A percentile compares a stretch with the other conserved stretches of the same genome.
Conservation (phyloP, 2,113 vertebrate genomes). For the Mastomys coucha region DNA sequence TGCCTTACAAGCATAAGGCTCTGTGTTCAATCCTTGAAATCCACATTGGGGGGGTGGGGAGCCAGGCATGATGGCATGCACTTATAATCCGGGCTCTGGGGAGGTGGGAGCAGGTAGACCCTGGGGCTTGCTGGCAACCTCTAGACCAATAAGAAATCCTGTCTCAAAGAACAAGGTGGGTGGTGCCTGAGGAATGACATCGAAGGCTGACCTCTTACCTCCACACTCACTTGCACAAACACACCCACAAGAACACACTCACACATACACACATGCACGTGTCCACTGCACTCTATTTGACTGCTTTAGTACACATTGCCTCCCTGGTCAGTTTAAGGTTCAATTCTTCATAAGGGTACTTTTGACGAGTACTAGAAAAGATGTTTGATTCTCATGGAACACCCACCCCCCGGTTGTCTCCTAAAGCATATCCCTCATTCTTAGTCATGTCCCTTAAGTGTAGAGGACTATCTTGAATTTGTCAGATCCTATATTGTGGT, state of each 20-base stretch:
- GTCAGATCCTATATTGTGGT: not conserved
- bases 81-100: not conserved
- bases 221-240: not conserved
- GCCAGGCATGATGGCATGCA: not conserved
- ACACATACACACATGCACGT: not conserved
- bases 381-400: not conserved
- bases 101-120: not conserved
- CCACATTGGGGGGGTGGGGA: not conserved
- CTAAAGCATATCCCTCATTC: not conserved
- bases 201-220: not conserved
- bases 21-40: not conserved
- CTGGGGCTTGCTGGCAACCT: not conserved
- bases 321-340: not conserved
- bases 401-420: not conserved
- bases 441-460: not conserved
- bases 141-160: not conserved
- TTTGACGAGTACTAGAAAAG: not conserved
- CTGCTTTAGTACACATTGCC: not conserved
- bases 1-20: not conserved
- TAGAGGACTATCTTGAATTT: not conserved
- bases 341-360: not conserved
- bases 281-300: accelerated
- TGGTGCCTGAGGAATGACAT: not conserved
- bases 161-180: not conserved
- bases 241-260: not conserved